Base-by-base conservation (phyloP, 2,888 invertebrate genomes). In the Stomorhina lunata region DNA sequence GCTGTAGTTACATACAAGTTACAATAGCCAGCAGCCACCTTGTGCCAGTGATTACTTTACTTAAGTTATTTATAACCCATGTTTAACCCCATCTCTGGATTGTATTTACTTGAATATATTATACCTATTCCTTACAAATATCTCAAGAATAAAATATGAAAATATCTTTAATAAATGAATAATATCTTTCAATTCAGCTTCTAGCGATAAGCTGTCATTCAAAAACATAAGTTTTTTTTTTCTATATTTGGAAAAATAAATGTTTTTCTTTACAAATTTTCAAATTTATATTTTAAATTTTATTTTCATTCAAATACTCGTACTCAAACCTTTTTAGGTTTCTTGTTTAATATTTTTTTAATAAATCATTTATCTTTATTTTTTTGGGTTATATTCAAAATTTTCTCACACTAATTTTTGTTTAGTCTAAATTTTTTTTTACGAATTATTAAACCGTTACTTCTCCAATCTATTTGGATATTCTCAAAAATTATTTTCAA, bases 141-240 rank as follows among this genome's bases (percentile, higher is more conserved):
- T n/a, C 29, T 2, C 1, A 2, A 65, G 6, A 63, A 22, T 25
- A 12, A 65, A 29, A 27, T 22, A 65, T 4, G 5, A 4, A 5
- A 48, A 34, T 59, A 10, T 53, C 17, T 76, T 37, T 3, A 1
- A 20, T 9, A 65, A 34, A 55, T 29, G 29, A 59, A 53, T 68
- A 69, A 63, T 77, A 43, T 69, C 68, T 69, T 77, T 61, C 40
- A 61, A 55, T 77, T 63, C 22, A 22, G 61, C 77, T 72, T 61
- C 61, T 40, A 72, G 81, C 77, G 81, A 68, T 77, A 72, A 81
- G 77, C 77, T 77, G 77, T 81, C 81, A 73, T 68, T 81, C 55
- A 72, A 57, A 63, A 61, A 75, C 12, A 48, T 27, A 20, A 34
- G n/a, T 45, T 63, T 43, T 50, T 61, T 25, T 3, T 45, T 27